phyloP scores from a whole-genome alignment of 2,888 invertebrate species.

The Anoplius nigerrimus region DNA sequence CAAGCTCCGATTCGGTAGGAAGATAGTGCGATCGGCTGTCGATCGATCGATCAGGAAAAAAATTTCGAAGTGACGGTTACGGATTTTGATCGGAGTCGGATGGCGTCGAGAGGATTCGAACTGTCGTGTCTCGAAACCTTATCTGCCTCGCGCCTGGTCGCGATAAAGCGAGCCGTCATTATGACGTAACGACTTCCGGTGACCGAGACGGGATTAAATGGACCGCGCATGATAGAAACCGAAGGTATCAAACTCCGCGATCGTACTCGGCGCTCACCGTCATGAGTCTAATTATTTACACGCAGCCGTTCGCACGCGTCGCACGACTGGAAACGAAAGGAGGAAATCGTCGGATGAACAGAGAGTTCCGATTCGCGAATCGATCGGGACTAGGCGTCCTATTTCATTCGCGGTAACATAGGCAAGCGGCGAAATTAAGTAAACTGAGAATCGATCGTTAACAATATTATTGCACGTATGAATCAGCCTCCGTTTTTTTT shows the following conservation, averaged over 20 bases:
- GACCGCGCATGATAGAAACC: conserved; percentile 9
- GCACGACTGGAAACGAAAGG: conserved; percentile 10
- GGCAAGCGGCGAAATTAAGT: conserved; percentile 33
- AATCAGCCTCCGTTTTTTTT: conserved; percentile 36
- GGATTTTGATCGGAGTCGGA: too few species aligned
- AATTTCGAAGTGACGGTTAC: too few species aligned
- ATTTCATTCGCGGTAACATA: conserved; percentile 20
- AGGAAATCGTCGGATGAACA: conserved; percentile 17
- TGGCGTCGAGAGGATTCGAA: too few species aligned
- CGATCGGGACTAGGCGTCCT: conserved; percentile 11
- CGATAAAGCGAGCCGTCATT: not conserved
- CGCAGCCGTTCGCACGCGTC: conserved; percentile 5
- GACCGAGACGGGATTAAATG: conserved; percentile 3
- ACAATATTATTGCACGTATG: conserved; percentile 56
- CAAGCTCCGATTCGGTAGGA: too few species aligned
- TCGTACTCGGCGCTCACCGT: conserved; percentile 12
- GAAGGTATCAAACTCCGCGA: conserved; percentile 13
- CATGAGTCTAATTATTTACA: conserved; percentile 46
- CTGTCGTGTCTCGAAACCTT: too few species aligned
- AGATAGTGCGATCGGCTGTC: too few species aligned
- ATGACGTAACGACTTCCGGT: too few species aligned
- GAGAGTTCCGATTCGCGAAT: conserved; percentile 30
- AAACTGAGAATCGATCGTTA: not conserved
- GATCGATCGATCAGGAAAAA: too few species aligned
- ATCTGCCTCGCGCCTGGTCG: too few species aligned